These are phyloP conservation scores for Eclectus roratus DNA, from an alignment of 2,113 vertebrate species.

Conservation along the genomic window DNA sequence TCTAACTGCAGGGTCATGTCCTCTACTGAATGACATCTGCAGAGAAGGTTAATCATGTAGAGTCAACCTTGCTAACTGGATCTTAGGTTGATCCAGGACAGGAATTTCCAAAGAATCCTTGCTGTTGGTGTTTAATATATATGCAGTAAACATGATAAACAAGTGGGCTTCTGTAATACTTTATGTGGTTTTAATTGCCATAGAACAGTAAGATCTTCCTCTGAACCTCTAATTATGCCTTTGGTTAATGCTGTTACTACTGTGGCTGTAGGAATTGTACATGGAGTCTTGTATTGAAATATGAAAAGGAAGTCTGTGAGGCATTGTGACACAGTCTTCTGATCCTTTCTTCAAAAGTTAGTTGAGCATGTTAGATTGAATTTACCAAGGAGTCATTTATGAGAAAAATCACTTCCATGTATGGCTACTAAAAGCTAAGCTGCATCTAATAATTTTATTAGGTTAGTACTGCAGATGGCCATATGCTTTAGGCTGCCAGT, in stretches of 20 bases:
- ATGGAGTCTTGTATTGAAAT: not conserved
- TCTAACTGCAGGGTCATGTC: not conserved
- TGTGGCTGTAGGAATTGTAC: not conserved
- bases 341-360: not conserved
- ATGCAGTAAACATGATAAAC: not conserved
- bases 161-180: not conserved
- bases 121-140: not conserved
- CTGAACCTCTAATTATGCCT: not conserved
- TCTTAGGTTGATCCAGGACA: not conserved
- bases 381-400: not conserved
- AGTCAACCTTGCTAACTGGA: not conserved
- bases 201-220: not conserved
- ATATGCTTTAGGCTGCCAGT: not conserved
- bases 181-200: not conserved
- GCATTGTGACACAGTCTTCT: not conserved
- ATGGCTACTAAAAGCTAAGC: not conserved
- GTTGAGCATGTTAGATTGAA: not conserved
- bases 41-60: not conserved
- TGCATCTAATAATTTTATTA: not conserved
- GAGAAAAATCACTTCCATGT: not conserved
- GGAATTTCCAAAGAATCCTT: not conserved
- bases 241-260: not conserved
- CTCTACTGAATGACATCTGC: not conserved
- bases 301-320: not conserved
- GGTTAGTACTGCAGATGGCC: not conserved